These are phyloP conservation scores for Sphaeridia pumilis DNA, from an alignment of 2,888 invertebrate species.

Conservation along the genomic window DNA sequence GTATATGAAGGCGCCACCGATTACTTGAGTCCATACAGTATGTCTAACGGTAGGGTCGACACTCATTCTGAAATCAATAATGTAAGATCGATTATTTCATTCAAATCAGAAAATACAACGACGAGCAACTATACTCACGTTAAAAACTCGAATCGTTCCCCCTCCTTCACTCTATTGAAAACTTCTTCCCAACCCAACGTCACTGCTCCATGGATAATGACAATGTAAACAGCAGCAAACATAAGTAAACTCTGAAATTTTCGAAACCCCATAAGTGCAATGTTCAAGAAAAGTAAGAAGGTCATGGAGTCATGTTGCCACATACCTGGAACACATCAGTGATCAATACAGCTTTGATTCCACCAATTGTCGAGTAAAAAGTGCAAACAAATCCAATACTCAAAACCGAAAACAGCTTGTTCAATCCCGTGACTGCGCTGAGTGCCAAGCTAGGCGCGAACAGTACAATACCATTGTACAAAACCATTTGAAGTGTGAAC, in stretches of 20 bases:
- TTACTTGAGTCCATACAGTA: slow-evolving; percentile 65
- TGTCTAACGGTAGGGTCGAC: slow-evolving; percentile 69
- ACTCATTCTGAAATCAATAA: slow-evolving; percentile 48
- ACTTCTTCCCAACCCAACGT: slow-evolving; percentile 57
- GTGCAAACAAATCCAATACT: slow-evolving; percentile 65
- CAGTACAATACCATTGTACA: slow-evolving; percentile 81
- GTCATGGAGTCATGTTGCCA: not conserved
- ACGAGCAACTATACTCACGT: no score
- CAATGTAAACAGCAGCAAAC: slow-evolving; percentile 68
- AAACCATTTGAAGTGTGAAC: slow-evolving; percentile 77
- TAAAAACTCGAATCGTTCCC: slow-evolving; percentile 53
- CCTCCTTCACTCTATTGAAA: slow-evolving; percentile 56
- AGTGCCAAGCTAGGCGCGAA: slow-evolving; percentile 88
- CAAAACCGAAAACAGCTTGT: slow-evolving; percentile 58
- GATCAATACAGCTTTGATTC: slow-evolving; percentile 80
- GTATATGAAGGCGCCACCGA: slow-evolving; percentile 72
- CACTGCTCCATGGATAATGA: slow-evolving; percentile 60
- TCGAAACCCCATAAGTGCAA: not conserved
- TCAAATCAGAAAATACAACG: not conserved
- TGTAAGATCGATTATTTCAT: not conserved
- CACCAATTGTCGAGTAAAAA: slow-evolving; percentile 75
- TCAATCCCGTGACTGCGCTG: slow-evolving; percentile 62
- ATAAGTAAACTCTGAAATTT: slow-evolving; percentile 54
- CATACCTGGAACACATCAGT: slow-evolving; percentile 60
- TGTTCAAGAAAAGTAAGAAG: not conserved